Percentiles rank a stretch among this genome's conserved stretches.
These are phyloP conservation scores for Psix sp. DNA, from an alignment of 1,140 invertebrate species.

Conservation along the genomic window DNA sequence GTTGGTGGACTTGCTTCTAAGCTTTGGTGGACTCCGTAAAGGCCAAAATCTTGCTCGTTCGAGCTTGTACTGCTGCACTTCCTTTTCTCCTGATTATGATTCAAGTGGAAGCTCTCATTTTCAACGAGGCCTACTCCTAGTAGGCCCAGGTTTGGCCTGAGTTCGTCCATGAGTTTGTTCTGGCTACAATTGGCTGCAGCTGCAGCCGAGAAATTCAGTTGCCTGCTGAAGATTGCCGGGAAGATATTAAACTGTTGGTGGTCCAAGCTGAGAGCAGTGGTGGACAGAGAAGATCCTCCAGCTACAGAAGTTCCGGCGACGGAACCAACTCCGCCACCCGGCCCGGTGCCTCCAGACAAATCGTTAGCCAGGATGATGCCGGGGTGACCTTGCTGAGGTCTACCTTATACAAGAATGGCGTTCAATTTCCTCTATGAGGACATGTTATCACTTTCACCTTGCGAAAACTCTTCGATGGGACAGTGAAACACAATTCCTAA, in stretches of 20 bases:
- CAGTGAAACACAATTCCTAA: neutral
- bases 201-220: conserved; percentile 86
- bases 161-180: conserved; percentile 88
- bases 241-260: conserved; percentile 93
- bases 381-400: conserved; percentile 71
- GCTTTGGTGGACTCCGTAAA: conserved; percentile 80
- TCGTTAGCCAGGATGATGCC: conserved; percentile 78
- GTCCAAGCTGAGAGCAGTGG: conserved; percentile 78
- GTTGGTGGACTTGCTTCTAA: conserved; percentile 74
- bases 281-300: conserved; percentile 68
- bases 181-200: conserved; percentile 81
- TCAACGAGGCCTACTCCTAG: conserved; percentile 87
- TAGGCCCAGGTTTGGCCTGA: conserved; percentile 87
- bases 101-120: conserved; percentile 82
- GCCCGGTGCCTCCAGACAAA: conserved; percentile 75
- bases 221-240: conserved; percentile 90
- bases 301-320: conserved; percentile 70
- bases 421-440: conserved; percentile 34
- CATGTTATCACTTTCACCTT: conserved; percentile 23
- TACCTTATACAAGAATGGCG: conserved; percentile 19
- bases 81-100: conserved; percentile 79
- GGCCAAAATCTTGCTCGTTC: conserved; percentile 87
- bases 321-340: conserved; percentile 69
- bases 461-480: neutral
- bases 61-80: conserved; percentile 87